A percentile compares a stretch with the other conserved stretches of the same genome.
phyloP scores from a whole-genome alignment of 2,888 invertebrate genomes.

The Pterobdella sp. region DNA sequence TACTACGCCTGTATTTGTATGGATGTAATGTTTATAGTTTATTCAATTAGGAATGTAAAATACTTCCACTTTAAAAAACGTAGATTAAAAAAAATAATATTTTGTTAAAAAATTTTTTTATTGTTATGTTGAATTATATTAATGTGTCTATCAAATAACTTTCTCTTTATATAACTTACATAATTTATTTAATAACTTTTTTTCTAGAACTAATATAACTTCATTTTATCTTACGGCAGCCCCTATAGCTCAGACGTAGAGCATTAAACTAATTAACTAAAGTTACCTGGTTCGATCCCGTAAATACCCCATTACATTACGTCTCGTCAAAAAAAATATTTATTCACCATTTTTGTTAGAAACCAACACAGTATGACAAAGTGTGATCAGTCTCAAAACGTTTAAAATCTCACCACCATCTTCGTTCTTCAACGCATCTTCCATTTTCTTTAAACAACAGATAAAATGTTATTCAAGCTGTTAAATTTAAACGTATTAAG shows the following conservation, averaged over 20 bases:
- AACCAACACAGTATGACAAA: neutral
- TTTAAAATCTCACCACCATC: neutral
- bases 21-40: neutral
- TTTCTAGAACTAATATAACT: neutral
- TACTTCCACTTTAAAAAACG: neutral
- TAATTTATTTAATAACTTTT: no score
- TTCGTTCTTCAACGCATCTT: neutral
- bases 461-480: no score
- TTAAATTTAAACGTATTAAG: no score
- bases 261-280: no score
- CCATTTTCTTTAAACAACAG: no score
- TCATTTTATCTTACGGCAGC: neutral
- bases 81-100: neutral
- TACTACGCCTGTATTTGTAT: conserved; percentile 13
- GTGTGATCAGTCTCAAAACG: neutral
- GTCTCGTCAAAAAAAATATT: neutral
- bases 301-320: no score
- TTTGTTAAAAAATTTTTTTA: neutral
- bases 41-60: neutral
- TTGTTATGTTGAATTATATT: neutral
- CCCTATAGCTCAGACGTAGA: no score
- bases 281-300: no score
- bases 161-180: no score
- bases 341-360: neutral
- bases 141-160: neutral